Percentiles rank a stretch among this genome's conserved stretches.
These are phyloP conservation scores for Fabriciana adippe DNA, from an alignment of 2,888 invertebrate genomes.

Conservation along the genomic window DNA sequence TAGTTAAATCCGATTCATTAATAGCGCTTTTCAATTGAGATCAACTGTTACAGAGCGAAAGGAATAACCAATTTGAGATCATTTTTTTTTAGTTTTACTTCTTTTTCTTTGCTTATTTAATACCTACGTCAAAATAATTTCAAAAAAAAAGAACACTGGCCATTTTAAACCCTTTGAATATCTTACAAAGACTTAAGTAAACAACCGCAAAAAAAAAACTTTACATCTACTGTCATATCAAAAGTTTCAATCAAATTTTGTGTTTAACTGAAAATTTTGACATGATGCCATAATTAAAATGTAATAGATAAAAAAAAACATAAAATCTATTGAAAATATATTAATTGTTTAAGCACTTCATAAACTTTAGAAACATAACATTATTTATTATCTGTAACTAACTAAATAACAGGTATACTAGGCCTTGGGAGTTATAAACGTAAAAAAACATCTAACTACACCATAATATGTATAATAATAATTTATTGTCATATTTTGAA, in stretches of 20 bases:
- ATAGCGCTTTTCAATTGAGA: conserved; percentile 31
- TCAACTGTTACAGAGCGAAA: conserved; percentile 38
- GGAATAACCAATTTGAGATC: conserved; percentile 67
- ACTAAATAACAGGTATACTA: conserved; percentile 18
- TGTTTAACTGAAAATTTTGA: neutral
- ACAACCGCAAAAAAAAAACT: conserved; percentile 22
- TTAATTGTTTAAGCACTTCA: conserved; percentile 36
- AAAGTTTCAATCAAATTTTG: no score
- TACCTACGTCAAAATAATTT: conserved; percentile 49
- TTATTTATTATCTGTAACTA: conserved; percentile 38
- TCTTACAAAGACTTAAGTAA: conserved; percentile 10
- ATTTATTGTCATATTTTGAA: neutral
- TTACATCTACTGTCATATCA: neutral
- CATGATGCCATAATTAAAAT: conserved; percentile 18
- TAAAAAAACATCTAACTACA: neutral
- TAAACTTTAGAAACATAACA: conserved; percentile 73
- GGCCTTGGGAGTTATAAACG: neutral
- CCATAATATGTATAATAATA: neutral
- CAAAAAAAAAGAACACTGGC: conserved; percentile 70
- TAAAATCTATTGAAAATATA: conserved; percentile 17
- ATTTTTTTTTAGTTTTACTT: conserved; percentile 42
- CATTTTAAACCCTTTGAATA: conserved; percentile 42
- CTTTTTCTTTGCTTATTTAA: conserved; percentile 29
- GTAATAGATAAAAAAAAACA: conserved; percentile 15
- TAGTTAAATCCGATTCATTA: no score